Evolutionary conservation across 2,797 vertebrate genomes (phyloP).

Genomic region (Balearica regulorum): DNA sequence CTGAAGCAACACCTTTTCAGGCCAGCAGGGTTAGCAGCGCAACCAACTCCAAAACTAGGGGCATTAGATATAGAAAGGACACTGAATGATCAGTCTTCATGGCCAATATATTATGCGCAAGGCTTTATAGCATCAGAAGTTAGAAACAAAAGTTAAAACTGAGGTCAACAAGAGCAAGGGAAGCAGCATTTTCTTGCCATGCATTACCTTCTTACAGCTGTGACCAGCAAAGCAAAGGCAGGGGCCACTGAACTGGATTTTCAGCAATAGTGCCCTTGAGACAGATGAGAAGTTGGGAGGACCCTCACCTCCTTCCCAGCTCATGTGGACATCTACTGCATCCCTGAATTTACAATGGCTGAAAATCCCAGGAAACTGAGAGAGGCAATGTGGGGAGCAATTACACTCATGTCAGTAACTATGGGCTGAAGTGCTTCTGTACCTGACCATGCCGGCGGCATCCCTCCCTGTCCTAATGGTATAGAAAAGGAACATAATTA

Average conservation of each 20-base stretch:
- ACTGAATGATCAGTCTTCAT: background rate
- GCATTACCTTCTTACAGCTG: background rate
- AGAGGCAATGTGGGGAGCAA: background rate
- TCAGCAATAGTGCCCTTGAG: background rate
- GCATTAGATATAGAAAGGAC: background rate
- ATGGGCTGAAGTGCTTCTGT: background rate
- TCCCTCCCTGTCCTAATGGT: background rate
- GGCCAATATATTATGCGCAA: background rate
- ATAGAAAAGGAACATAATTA: background rate
- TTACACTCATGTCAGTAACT: background rate
- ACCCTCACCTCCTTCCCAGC: background rate
- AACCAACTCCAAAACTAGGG: background rate
- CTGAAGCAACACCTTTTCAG: background rate
- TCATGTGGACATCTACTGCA: background rate
- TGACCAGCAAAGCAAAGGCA: background rate
- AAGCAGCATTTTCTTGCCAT: background rate
- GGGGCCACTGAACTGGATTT: background rate
- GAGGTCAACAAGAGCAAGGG: background rate
- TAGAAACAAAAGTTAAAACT: background rate
- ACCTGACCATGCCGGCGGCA: background rate
- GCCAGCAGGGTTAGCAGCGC: background rate
- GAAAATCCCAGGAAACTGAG: background rate
- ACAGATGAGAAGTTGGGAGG: background rate
- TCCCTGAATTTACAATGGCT: background rate
- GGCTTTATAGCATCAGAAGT: background rate